Evolutionary conservation across 2,113 vertebrate genomes (phyloP), one percentile per base, ranked within the genome.

Genomic region (Dinomys branickii): DNA sequence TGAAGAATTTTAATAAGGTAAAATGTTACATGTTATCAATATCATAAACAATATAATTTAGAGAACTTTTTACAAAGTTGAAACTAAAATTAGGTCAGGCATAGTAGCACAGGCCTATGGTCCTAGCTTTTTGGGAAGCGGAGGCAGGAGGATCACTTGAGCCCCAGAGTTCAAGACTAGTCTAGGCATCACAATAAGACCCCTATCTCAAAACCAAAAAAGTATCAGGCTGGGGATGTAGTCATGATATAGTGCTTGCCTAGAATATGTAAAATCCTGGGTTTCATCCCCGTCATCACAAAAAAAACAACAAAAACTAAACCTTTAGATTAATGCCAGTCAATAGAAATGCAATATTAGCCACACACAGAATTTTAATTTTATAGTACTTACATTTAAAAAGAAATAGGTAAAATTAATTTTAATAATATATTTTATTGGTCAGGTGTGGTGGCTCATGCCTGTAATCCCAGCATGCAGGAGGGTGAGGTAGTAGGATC

Each of bases 11-110:
- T 86, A 88, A 87, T 92, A 61, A 87, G 67, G 6, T 75, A 28
- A 91, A 95, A 93, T 73, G 38, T 63, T 92, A 93, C 91, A n/a
- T 91, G 63, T n/a, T 96, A 52, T 38, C 93, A 91, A 52, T 82
- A 69, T 28, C 58, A 88, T 69, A 93, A 88, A 85, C 35, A 69
- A 90, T 75, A 85, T 65, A 93, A 85, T 56, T 92, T 63, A 94
- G 44, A 88, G 61, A 12, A 19, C 50, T 69, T 95, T 94, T 80
- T 52, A 91, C 78, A 80, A 88, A 91, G 33, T 90, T 88, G 41
- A 91, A 85, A 82, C 10, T 73, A 81, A 90, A 91, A 63, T 50
- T 81, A 69, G 50, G 16, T n/a, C 65, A 59, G 52, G 22, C 35
- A 8, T 38, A 16, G 38, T 47, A 28, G 28, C 24, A 28, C 33